Evolutionary conservation across 1,140 invertebrate species (phyloP).

Genomic region (honey bee (Apis mellifera)): DNA sequence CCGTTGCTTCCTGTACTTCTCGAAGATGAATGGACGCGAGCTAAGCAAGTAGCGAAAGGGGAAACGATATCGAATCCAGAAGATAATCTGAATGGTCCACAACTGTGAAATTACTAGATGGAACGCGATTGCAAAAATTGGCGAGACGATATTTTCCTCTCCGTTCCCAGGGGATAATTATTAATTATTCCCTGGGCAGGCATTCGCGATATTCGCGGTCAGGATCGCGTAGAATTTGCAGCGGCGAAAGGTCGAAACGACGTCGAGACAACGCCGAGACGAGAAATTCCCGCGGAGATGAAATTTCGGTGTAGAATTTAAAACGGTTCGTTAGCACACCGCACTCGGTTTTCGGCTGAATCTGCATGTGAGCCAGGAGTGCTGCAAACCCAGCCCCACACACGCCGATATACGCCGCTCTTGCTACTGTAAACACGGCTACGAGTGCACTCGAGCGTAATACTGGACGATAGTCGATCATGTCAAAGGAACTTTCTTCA

Average conservation of each 20-base stretch:
- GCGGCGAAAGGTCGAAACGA: not conserved
- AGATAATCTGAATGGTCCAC: no score
- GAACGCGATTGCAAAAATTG: no score
- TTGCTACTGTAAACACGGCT: slow-evolving; percentile 22
- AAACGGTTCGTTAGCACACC: slow-evolving; percentile 43
- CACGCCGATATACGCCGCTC: not conserved
- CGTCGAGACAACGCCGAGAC: not conserved
- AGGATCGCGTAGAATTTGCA: slow-evolving; percentile 1
- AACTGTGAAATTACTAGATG: no score
- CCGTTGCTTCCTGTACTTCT: no score
- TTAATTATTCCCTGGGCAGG: not conserved
- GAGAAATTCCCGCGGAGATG: slow-evolving; percentile 33
- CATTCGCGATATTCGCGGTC: not conserved
- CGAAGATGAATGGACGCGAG: no score
- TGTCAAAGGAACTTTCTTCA: slow-evolving; percentile 39
- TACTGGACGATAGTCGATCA: not conserved
- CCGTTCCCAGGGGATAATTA: no score
- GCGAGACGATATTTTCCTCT: no score
- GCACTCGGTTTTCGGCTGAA: not conserved
- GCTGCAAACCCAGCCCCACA: not conserved
- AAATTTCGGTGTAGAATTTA: slow-evolving; percentile 42
- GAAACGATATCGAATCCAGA: no score
- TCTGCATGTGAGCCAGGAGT: slow-evolving; percentile 23
- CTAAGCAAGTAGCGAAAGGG: no score
- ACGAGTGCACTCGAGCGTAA: slow-evolving; percentile 11